Conservation (phyloP, 2,888 invertebrate species). For the Xiphydria camelus region DNA sequence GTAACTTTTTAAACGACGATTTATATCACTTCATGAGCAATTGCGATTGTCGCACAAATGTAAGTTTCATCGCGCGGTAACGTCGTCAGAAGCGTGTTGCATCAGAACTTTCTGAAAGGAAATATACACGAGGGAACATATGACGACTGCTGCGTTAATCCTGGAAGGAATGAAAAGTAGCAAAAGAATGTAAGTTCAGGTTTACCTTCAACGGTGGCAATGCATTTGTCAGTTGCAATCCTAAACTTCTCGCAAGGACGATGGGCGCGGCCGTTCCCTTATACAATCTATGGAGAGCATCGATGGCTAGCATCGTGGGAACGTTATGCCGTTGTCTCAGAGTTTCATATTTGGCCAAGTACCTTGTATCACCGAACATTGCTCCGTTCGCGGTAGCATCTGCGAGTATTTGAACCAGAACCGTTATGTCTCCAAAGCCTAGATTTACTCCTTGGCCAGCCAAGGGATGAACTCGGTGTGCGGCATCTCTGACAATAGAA, state of each 20-base stretch:
- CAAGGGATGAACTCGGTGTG: slow-evolving; percentile 91
- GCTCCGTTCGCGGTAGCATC: slow-evolving; percentile 74
- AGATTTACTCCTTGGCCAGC: slow-evolving; percentile 98
- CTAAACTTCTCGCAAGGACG: slow-evolving; percentile 79
- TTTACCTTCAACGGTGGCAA: slow-evolving; percentile 76
- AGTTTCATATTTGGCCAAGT: slow-evolving; percentile 83
- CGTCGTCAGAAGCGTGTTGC: slow-evolving; percentile 41
- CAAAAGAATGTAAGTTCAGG: too few species aligned
- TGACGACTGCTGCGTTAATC: too few species aligned
- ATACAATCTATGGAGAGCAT: slow-evolving; percentile 85
- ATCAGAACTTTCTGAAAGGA: slow-evolving; percentile 40
- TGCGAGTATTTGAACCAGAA: slow-evolving; percentile 72
- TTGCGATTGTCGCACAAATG: too few species aligned
- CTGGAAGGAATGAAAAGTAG: too few species aligned
- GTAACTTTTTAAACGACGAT: too few species aligned
- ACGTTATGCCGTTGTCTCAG: slow-evolving; percentile 83
- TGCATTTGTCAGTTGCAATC: slow-evolving; percentile 80
- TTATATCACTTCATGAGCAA: too few species aligned
- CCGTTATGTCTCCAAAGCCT: slow-evolving; percentile 89
- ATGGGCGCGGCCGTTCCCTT: slow-evolving; percentile 72
- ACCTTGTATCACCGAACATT: slow-evolving; percentile 70
- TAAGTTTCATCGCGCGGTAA: too few species aligned
- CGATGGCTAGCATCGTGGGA: slow-evolving; percentile 85
- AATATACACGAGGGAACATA: slow-evolving; percentile 1
- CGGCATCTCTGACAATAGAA: slow-evolving; percentile 70